Evolutionary conservation across 2,888 invertebrate genomes (phyloP), one percentile per base, ranked within the genome.

Genomic region (Lasioglossum oenotherae): DNA sequence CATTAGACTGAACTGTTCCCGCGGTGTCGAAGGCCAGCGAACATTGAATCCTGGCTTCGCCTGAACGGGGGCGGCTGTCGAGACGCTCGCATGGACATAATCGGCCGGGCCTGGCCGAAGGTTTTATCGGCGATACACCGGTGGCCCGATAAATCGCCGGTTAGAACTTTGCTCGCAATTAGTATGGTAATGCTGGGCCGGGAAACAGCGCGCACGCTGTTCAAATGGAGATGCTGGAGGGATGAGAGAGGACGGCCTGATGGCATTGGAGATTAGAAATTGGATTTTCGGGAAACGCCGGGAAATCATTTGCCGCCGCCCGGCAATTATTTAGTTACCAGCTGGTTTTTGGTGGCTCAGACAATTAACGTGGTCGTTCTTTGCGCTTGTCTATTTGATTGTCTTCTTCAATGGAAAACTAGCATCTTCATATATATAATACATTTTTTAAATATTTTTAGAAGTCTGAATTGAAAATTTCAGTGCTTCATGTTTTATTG

Each of bases 81-180:
- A 67, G 53, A 83, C 83, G 87, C 69, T 82, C 78, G 83, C 81
- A 75, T 38, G 76, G 78, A 74, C 82, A 82, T 88, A 88, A 88
- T 87, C 87, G 87, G 83, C 69, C 77, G 79, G 84, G 74, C 80
- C 87, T 80, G 88, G 73, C 23, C 79, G 75, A 67, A 86, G 82
- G 87, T 91, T 93, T 93, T 91, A 90, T 92, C 91, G 89, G 60
- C 88, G 88, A 91, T 91, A 89, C 82, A 89, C 84, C 87, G 75
- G 84, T 89, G 77, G 81, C 78, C 80, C 86, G 90, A 93, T 93
- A 92, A 92, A 93, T 93, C 89, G 91, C 81, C 84, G 85, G 84
- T 86, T 88, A 85, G 87, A 92, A 92, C 91, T 93, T 92, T 92
- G 91, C 91, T 91, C 91, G 91, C 92, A 93, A 93, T 93, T 93